phyloP scores from a whole-genome alignment of 2,797 vertebrate species.

The Luscinia luscinia region DNA sequence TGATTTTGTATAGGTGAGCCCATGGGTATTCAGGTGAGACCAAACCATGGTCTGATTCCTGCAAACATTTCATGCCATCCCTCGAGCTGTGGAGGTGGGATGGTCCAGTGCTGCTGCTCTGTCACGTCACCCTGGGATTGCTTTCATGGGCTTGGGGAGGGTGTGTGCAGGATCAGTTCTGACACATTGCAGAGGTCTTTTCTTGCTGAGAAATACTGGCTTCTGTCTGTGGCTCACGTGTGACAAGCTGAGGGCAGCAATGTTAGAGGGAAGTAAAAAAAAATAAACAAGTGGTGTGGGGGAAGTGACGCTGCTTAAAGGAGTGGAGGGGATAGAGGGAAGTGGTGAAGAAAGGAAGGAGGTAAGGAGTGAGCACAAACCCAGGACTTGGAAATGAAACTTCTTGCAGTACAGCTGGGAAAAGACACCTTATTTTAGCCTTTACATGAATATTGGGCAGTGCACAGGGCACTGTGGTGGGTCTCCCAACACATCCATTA shows the following conservation, averaged over 20 bases:
- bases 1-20: background rate
- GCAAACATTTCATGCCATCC: background rate
- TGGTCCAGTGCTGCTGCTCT: background rate
- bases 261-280: background rate
- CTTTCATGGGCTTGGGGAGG: background rate
- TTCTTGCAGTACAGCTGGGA: background rate
- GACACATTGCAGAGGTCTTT: background rate
- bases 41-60: background rate
- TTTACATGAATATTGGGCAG: background rate
- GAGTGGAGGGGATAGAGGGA: background rate
- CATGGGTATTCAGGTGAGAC: background rate
- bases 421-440: background rate
- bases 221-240: background rate
- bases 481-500: background rate
- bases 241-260: background rate
- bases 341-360: conserved; percentile 23
- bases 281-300: background rate
- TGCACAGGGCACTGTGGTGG: background rate
- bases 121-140: fast-evolving
- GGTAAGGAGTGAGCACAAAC: background rate
- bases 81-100: background rate
- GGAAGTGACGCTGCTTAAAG: background rate
- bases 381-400: conserved; percentile 18
- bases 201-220: background rate
- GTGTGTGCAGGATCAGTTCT: background rate